Conservation (phyloP, 2,797 vertebrate genomes). For the Toxotes lorentzi region DNA sequence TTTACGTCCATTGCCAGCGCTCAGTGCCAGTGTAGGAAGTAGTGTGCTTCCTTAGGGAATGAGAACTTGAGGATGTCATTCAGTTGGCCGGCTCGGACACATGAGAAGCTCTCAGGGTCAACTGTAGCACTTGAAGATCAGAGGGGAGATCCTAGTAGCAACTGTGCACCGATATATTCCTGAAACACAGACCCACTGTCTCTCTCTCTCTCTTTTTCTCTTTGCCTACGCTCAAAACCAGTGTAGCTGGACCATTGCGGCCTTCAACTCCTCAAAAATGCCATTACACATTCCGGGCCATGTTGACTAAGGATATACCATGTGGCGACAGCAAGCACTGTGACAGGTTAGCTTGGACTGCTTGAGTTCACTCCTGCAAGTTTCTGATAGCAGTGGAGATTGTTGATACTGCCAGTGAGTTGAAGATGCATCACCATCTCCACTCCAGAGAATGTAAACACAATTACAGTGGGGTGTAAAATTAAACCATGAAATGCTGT, state of each 20-base stretch:
- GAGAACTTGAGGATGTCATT: slow-evolving; percentile 12
- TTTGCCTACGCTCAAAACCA: too few relatives aligned
- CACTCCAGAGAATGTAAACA: not conserved
- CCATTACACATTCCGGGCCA: not conserved
- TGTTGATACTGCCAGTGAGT: not conserved
- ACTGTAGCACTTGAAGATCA: slow-evolving; percentile 20
- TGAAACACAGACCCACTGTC: not conserved
- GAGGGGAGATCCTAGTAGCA: not conserved
- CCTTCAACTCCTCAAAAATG: not conserved
- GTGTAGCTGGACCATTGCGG: not conserved
- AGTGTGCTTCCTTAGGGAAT: not conserved
- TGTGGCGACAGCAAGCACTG: not conserved
- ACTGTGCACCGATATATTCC: not conserved
- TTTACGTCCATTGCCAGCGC: not conserved
- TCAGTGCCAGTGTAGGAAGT: not conserved
- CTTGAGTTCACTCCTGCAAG: not conserved
- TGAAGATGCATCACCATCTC: not conserved
- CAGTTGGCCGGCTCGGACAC: slow-evolving; percentile 12
- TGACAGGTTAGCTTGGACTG: not conserved
- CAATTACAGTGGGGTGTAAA: not conserved
- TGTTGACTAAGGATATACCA: not conserved
- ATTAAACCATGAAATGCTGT: not conserved
- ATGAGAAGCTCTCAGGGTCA: slow-evolving; percentile 5
- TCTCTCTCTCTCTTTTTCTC: not conserved
- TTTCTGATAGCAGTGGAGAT: not conserved